Evolutionary conservation across 2,888 invertebrate genomes (phyloP), one percentile per base, ranked within the genome.

Genomic region (Ophioninae sp.): DNA sequence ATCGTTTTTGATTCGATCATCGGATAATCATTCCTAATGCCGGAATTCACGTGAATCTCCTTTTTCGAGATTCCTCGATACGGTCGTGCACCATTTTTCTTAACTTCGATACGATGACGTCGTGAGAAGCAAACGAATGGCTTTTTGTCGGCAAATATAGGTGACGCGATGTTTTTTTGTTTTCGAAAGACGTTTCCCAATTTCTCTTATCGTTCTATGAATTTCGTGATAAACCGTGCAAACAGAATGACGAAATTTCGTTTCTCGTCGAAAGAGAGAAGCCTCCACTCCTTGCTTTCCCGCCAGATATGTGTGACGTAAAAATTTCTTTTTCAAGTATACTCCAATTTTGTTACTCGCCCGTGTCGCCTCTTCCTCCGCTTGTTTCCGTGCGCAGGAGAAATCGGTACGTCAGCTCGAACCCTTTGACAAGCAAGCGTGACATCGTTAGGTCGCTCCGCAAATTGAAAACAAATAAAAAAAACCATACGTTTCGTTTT

Each of bases 181-280:
- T 6, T 7, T n/a, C 13, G 61, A 64, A 62, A 65, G 67, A 70
- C 73, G 72, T 62, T 65, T 30, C 77, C 59, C 64, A 81, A 65
- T 73, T 64, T 59, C 30, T 81, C 39, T n/a, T 78, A 67, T 23
- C 64, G 41, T 84, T 85, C 75, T 67, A 70, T 73, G 82, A 69
- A 20, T 75, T 68, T 41, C 72, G 62, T 57, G 62, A 64, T 59
- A 69, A 61, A 73, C 82, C 61, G 79, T 86, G 82, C 74, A 80
- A 86, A 80, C 20, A 74, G 83, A 82, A 75, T 85, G 73, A 83
- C 83, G 81, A 75, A 76, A 17, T 44, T 69, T 37, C 7, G 37
- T 21, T 8, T 65, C 30, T 57, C 82, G 80, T 70, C 79, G 82
- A 82, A 86, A 84, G 62, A 69, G 75, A 64, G 57, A 75, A 73